Percentiles rank a stretch among this genome's conserved stretches.
These are phyloP conservation scores for Dryomyza anilis DNA, from an alignment of 2,888 invertebrate genomes.

Conservation along the genomic window DNA sequence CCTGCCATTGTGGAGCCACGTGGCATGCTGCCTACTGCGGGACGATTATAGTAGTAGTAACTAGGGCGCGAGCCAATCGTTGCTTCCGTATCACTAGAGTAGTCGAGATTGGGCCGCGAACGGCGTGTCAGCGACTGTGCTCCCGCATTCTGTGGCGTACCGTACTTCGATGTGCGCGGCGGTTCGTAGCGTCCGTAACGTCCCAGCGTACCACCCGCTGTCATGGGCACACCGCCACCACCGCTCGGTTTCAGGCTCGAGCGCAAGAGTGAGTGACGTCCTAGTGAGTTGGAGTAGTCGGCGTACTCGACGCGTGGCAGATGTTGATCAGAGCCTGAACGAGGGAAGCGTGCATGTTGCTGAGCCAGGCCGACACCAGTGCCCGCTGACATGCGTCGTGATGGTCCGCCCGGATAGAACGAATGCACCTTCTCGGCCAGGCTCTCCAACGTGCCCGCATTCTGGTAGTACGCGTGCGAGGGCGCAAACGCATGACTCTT, in stretches of 20 bases:
- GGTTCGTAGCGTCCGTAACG: constrained; percentile 70
- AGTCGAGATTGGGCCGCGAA: constrained; percentile 79
- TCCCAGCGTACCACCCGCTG: constrained; percentile 63
- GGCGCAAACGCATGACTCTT: constrained; percentile 83
- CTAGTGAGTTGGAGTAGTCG: constrained; percentile 77
- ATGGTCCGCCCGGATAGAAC: constrained; percentile 73
- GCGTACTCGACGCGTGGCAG: constrained; percentile 85
- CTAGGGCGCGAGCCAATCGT: constrained; percentile 78
- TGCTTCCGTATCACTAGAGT: constrained; percentile 96
- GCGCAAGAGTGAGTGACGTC: constrained; percentile 78
- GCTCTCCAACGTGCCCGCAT: constrained; percentile 79
- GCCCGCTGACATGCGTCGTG: constrained; percentile 73
- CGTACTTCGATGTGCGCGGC: constrained; percentile 62
- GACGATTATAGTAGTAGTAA: constrained; percentile 73
- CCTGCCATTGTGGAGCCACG: constrained; percentile 49
- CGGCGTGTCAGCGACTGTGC: constrained; percentile 71
- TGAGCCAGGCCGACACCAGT: constrained; percentile 56
- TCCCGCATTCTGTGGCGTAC: constrained; percentile 53
- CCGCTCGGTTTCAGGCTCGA: constrained; percentile 77
- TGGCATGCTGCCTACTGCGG: constrained; percentile 59
- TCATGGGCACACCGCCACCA: constrained; percentile 44
- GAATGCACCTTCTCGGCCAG: constrained; percentile 92
- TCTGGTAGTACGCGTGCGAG: constrained; percentile 78
- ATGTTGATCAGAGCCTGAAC: constrained; percentile 92
- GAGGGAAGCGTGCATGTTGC: constrained; percentile 68